Evolutionary conservation across 2,113 vertebrate species (phyloP).

Genomic region (Limanda limanda): DNA sequence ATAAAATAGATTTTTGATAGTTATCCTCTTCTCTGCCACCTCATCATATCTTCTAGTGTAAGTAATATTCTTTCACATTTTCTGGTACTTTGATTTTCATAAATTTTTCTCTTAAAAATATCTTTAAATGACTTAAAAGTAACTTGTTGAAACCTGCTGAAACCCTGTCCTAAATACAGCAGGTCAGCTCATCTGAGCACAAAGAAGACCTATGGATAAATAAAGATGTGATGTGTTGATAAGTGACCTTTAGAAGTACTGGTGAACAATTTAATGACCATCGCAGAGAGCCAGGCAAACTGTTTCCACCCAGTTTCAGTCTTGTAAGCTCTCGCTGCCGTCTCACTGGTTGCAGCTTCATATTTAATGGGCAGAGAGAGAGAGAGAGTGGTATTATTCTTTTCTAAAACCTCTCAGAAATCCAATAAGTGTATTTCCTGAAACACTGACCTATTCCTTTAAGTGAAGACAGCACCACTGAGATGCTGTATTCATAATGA

Average conservation of each 20-base stretch:
- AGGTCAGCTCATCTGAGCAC: no score
- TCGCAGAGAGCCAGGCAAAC: constrained; percentile 10
- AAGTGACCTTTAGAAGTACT: constrained; percentile 3
- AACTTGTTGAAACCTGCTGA: background rate
- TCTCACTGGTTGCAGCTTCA: background rate
- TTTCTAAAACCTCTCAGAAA: background rate
- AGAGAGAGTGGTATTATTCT: constrained; percentile 6
- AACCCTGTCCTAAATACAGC: no score
- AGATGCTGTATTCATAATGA: constrained; percentile 20
- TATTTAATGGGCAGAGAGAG: background rate
- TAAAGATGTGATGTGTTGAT: background rate
- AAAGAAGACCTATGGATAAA: background rate
- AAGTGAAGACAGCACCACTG: constrained; percentile 2
- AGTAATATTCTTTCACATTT: no score
- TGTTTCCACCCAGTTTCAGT: background rate
- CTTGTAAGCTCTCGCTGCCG: background rate
- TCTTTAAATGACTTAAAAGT: no score
- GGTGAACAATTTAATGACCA: background rate
- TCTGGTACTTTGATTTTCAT: no score
- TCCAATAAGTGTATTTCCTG: background rate
- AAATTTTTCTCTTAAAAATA: no score
- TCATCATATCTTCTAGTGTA: no score
- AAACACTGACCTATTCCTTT: background rate
- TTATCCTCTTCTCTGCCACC: no score
- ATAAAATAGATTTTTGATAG: no score